phyloP scores from a whole-genome alignment of 1,140 invertebrate species.

The Rhysida immarginata region DNA sequence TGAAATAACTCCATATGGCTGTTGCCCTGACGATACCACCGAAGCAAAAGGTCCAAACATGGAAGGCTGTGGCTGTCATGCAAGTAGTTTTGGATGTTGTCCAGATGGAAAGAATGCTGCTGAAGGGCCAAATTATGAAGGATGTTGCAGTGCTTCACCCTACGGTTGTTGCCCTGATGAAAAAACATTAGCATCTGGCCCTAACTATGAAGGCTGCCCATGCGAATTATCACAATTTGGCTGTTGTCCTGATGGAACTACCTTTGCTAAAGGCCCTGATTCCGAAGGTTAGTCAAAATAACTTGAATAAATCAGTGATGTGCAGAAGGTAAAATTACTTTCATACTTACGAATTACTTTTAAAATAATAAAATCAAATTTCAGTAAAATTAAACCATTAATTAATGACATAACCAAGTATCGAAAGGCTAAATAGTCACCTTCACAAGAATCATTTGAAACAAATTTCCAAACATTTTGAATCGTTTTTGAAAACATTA shows the following conservation, averaged over 20 bases:
- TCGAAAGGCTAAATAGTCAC: too few species aligned
- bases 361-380: too few species aligned
- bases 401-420: too few species aligned
- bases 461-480: too few species aligned
- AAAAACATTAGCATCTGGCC: conserved; percentile 67
- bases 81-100: conserved; percentile 30
- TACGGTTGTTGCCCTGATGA: conserved; percentile 82
- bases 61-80: conserved; percentile 21
- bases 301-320: too few species aligned
- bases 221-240: conserved; percentile 80
- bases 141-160: conserved; percentile 49
- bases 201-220: conserved; percentile 67
- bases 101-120: conserved; percentile 32
- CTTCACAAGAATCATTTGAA: too few species aligned
- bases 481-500: too few species aligned
- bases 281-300: conserved; percentile 24
- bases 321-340: too few species aligned
- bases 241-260: conserved; percentile 80
- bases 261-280: conserved; percentile 53
- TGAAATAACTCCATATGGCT: conserved; percentile 13
- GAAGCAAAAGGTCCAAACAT: conserved; percentile 18
- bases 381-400: too few species aligned
- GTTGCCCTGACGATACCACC: conserved; percentile 24
- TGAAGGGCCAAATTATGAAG: conserved; percentile 31
- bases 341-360: too few species aligned